Base-by-base conservation (phyloP, 2,113 vertebrate species). In the Gallinago media region DNA sequence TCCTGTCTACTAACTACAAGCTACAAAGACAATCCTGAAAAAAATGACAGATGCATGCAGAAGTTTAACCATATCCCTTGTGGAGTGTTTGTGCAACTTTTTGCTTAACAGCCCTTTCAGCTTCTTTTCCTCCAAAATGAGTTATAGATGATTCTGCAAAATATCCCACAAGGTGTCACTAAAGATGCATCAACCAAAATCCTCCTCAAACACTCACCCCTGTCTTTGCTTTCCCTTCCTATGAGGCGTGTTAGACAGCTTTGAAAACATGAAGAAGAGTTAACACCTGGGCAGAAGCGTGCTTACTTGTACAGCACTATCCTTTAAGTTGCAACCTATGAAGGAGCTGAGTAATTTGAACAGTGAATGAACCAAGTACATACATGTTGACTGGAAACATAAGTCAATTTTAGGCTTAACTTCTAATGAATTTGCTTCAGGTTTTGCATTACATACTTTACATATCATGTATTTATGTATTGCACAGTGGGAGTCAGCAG, bases 111-210 rank as follows among this genome's bases (percentile, higher is more conserved):
- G 71, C 15, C 27, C 20, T 58, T 54, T 38, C 34, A 9, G 27
- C 61, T 85, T 34, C 14, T 55, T 52, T 52, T 52, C 12, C 38
- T 18, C 26, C 9, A 63, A 68, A 50, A 23, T 12, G 9, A 27
- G 26, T 18, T 46, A 15, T 0, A 16, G 36, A 36, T 2, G 1
- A 18, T 15, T 67, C 16, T 12, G 18, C 3, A 25, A 78, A 89
- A 55, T 18, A 44, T 42, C 23, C 95, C 95, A 97, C 94, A 87
- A 83, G 94, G 70, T 95, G 92, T 92, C 96, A 77, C 79, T 91
- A 94, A 80, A 94, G 79, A 65, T 21, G 32, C 89, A 92, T 12
- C 62, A 88, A n/a, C 25, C 63, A 78, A 78, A 88, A 93, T 7
- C 8, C 15, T 74, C 12, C 25, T 29, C 23, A 16, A 54, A 29